Conservation (phyloP, 1,140 invertebrate species). For the Vanessa tameamea region DNA sequence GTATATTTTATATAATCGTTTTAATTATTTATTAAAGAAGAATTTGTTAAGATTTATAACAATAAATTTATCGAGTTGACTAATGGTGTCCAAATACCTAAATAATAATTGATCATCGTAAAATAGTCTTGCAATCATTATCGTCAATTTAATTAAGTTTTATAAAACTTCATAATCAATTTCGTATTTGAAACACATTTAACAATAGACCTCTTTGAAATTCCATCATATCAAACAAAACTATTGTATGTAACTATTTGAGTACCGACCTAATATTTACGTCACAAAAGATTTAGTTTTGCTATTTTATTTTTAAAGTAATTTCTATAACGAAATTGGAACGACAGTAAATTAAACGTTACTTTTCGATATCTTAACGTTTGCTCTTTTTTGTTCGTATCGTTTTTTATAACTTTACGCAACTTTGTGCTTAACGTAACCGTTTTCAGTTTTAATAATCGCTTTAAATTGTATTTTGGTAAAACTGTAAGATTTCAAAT, state of each 20-base stretch:
- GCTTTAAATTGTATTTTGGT: neutral
- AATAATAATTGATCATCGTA: too few species aligned
- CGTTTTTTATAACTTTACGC: neutral
- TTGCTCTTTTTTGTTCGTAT: neutral
- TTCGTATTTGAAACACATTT: too few species aligned
- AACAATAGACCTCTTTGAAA: too few species aligned
- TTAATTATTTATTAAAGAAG: too few species aligned
- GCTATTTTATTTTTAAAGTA: constrained; percentile 7
- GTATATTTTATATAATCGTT: too few species aligned
- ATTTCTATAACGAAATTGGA: constrained; percentile 13
- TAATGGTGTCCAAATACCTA: too few species aligned
- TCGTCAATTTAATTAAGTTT: too few species aligned
- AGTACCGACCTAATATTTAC: constrained; percentile 7
- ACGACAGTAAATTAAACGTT: constrained; percentile 35
- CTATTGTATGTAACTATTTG: neutral
- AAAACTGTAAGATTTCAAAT: neutral
- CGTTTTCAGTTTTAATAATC: neutral
- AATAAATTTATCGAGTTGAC: too few species aligned
- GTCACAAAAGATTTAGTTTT: constrained; percentile 8
- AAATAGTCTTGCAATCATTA: too few species aligned
- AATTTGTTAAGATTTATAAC: too few species aligned
- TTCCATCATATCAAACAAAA: neutral
- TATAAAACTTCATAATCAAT: too few species aligned
- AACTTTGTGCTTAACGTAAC: neutral
- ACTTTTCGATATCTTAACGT: constrained; percentile 12